phyloP scores from a whole-genome alignment of 2,113 vertebrate species.

The Oenanthe oenanthe region DNA sequence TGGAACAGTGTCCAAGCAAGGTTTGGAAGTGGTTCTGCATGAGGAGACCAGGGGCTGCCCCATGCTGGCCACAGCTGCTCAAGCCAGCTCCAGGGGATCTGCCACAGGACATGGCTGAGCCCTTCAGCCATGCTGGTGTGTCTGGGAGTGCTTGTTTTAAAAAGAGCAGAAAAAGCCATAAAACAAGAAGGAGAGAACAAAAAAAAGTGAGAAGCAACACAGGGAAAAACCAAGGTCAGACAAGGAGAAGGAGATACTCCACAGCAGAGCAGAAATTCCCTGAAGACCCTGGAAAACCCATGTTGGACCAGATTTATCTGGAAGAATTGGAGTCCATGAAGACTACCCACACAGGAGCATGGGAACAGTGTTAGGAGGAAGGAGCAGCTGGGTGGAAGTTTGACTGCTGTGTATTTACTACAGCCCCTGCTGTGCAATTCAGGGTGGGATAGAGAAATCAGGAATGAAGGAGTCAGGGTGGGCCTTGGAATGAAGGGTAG shows the following conservation, averaged over 20 bases:
- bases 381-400: background rate
- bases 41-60: background rate
- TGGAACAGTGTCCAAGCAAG: background rate
- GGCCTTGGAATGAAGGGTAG: background rate
- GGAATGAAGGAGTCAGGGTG: background rate
- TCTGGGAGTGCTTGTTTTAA: background rate
- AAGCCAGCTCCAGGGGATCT: background rate
- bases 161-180: background rate
- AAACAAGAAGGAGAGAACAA: background rate
- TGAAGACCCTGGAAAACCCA: background rate
- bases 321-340: background rate
- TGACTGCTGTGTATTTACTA: background rate
- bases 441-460: background rate
- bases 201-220: background rate
- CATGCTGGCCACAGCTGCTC: background rate
- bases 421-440: rapidly evolving
- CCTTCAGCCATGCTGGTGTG: background rate
- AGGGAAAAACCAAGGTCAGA: background rate
- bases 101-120: background rate
- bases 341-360: rapidly evolving
- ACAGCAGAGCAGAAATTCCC: background rate
- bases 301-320: background rate
- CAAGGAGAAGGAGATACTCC: background rate
- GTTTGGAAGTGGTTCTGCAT: background rate
- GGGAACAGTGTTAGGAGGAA: background rate